A percentile compares a stretch with the other conserved stretches of the same genome.
These are phyloP conservation scores for Percopsis omiscomaycus DNA, from an alignment of 2,797 vertebrate genomes.

Conservation along the genomic window DNA sequence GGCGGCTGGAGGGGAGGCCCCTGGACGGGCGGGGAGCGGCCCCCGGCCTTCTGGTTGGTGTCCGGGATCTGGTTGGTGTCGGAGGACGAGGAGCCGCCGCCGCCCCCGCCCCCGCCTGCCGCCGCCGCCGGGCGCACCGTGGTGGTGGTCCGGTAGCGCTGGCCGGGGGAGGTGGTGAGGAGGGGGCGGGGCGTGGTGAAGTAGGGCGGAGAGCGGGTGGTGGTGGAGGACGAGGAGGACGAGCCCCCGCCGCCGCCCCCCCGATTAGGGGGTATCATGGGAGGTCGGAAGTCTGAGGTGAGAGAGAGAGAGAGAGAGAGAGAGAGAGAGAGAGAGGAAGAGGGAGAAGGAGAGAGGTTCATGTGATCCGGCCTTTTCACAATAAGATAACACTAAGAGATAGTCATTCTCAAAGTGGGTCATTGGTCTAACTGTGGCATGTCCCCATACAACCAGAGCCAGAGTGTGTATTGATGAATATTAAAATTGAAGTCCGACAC, in stretches of 20 bases:
- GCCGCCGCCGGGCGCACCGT: slow-evolving; percentile 58
- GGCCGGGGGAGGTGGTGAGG: slow-evolving; percentile 82
- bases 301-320: slow-evolving; percentile 18
- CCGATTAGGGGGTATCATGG: slow-evolving; percentile 62
- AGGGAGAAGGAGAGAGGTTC: neutral
- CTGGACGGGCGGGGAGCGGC: slow-evolving; percentile 56
- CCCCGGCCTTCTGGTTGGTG: slow-evolving; percentile 60
- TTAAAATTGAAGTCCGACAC: neutral
- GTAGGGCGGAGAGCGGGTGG: slow-evolving; percentile 77
- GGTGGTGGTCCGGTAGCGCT: slow-evolving; percentile 86
- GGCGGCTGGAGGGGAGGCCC: slow-evolving; percentile 14
- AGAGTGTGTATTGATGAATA: neutral
- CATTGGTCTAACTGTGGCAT: too few relatives aligned
- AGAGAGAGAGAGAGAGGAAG: neutral
- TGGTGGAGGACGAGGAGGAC: slow-evolving; percentile 68
- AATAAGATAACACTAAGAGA: too few relatives aligned
- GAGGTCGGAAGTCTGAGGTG: slow-evolving; percentile 67
- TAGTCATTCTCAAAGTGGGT: too few relatives aligned
- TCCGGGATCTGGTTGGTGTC: slow-evolving; percentile 78
- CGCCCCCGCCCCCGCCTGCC: slow-evolving; percentile 57
- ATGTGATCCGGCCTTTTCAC: neutral
- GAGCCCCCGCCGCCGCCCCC: slow-evolving; percentile 42
- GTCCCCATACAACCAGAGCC: too few relatives aligned
- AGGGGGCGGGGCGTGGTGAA: slow-evolving; percentile 71
- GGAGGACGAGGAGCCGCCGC: slow-evolving; percentile 29